A percentile compares a stretch with the other conserved stretches of the same genome.
Conservation (phyloP, 2,113 vertebrate genomes). For the Serranochromis macrocephalus region DNA sequence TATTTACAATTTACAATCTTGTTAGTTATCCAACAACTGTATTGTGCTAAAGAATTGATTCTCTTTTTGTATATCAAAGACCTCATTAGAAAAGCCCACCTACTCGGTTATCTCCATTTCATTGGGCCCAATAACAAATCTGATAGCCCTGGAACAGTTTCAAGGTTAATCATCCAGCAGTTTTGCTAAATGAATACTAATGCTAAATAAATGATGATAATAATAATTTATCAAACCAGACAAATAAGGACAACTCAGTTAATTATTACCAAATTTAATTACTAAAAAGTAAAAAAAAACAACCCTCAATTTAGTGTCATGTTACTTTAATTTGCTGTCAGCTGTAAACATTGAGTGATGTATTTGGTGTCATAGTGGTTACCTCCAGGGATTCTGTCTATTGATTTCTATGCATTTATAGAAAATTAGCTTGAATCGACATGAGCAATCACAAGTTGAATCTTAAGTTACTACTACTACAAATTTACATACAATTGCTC, state of each 20-base stretch:
- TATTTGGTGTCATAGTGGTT: background rate
- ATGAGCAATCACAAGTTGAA: background rate
- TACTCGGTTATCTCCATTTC: constrained; percentile 13
- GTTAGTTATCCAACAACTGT: constrained; percentile 27
- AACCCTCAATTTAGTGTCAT: background rate
- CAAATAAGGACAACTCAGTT: constrained; percentile 6
- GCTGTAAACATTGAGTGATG: background rate
- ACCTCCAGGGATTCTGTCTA: background rate
- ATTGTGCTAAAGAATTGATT: constrained; percentile 33
- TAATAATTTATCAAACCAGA: constrained; percentile 34
- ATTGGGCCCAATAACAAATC: constrained; percentile 21
- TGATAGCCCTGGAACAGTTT: constrained; percentile 25
- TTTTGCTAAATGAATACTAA: background rate
- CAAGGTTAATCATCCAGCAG: constrained; percentile 15
- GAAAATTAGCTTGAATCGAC: background rate
- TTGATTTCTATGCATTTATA: background rate
- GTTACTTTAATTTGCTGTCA: background rate
- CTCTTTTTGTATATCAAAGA: constrained; percentile 38
- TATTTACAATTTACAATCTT: background rate
- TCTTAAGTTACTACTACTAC: background rate
- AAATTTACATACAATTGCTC: background rate
- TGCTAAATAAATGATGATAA: constrained; percentile 22
- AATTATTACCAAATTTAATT: background rate
- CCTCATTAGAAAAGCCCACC: constrained; percentile 58
- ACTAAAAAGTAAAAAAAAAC: background rate